Conservation (phyloP, 2,113 vertebrate genomes). For the Oenanthe oenanthe region DNA sequence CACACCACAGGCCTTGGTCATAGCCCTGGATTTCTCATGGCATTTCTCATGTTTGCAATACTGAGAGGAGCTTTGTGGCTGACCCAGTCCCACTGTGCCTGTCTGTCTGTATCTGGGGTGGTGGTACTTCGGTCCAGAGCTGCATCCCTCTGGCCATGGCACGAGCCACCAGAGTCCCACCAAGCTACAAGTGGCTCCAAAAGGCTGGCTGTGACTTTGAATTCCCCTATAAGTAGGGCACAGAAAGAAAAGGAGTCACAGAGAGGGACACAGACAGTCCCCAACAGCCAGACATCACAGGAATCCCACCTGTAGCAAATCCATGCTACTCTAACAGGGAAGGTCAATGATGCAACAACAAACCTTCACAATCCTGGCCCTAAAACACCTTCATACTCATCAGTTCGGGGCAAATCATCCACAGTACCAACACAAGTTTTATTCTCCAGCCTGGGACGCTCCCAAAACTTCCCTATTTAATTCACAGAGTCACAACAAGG, state of each 20-base stretch:
- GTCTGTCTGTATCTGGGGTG: fast-evolving
- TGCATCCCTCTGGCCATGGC: too few relatives aligned
- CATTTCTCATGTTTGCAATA: neutral
- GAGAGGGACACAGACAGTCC: neutral
- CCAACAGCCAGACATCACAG: fast-evolving
- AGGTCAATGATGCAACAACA: neutral
- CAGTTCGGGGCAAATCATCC: neutral
- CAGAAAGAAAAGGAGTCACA: neutral
- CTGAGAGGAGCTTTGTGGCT: neutral
- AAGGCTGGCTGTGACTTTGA: neutral
- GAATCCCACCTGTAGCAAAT: neutral
- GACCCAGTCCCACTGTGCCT: fast-evolving
- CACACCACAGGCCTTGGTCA: neutral
- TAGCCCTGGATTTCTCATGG: neutral
- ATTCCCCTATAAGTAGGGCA: fast-evolving
- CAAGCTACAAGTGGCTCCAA: neutral
- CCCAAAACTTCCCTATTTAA: neutral
- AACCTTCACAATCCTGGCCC: neutral
- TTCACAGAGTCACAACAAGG: neutral
- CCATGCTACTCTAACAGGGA: fast-evolving
- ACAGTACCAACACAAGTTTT: neutral
- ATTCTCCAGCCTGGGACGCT: neutral
- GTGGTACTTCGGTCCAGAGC: neutral
- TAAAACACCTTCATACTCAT: neutral
- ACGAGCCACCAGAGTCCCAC: fast-evolving